Evolutionary conservation across 2,888 invertebrate species (phyloP).

Genomic region (Ametastegia equiseti): DNA sequence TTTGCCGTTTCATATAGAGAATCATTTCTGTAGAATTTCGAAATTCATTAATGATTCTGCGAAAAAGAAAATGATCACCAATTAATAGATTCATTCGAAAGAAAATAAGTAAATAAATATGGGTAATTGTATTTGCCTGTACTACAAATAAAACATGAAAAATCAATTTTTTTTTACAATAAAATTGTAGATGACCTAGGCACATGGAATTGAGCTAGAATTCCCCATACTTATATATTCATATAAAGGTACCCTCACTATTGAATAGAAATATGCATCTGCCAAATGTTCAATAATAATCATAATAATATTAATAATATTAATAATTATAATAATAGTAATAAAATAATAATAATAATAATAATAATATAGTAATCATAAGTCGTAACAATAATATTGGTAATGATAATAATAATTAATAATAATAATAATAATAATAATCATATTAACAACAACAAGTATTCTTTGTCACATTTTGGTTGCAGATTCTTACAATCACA

Average conservation of each 20-base stretch:
- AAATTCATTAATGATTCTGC: neutral
- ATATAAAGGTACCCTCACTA: conserved; percentile 71
- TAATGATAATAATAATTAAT: conserved; percentile 61
- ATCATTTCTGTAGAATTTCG: no score
- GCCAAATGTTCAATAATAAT: conserved; percentile 72
- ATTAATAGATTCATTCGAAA: no score
- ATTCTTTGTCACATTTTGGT: conserved; percentile 76
- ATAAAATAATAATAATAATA: conserved; percentile 57
- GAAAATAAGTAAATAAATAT: conserved; percentile 64
- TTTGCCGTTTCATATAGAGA: no score
- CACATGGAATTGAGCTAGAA: conserved; percentile 52
- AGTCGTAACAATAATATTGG: conserved; percentile 72
- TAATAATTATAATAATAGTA: conserved; percentile 51
- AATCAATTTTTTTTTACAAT: conserved; percentile 55
- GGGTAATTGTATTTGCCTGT: conserved; percentile 62
- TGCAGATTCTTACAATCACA: conserved; percentile 76
- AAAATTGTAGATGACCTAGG: conserved; percentile 47
- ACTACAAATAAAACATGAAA: conserved; percentile 55
- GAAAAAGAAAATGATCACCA: neutral
- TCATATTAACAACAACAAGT: conserved; percentile 76
- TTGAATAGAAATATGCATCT: conserved; percentile 73
- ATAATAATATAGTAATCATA: conserved; percentile 69
- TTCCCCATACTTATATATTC: conserved; percentile 57
- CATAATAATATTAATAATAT: conserved; percentile 68
- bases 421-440: conserved; percentile 66